These are phyloP conservation scores for Tarsius wallacei DNA, from an alignment of 2,797 vertebrate species.

Conservation along the genomic window DNA sequence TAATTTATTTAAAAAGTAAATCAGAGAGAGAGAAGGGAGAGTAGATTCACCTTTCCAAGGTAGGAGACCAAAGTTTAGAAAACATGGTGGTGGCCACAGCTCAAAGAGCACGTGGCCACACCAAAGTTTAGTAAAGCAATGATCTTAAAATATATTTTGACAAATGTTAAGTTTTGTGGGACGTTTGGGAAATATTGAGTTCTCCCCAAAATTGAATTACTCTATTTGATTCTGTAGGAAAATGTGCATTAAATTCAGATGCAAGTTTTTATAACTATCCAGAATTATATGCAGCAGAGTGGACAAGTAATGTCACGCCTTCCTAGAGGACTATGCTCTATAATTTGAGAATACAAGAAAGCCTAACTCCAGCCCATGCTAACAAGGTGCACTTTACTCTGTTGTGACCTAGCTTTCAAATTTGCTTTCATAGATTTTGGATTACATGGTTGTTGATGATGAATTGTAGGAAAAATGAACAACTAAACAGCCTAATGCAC, in stretches of 20 bases:
- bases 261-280: conserved; percentile 63
- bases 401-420: conserved; percentile 69
- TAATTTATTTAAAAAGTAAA: too few relatives aligned
- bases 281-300: conserved; percentile 58
- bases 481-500: conserved; percentile 55
- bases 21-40: too few relatives aligned
- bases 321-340: conserved; percentile 62
- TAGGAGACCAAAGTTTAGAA: too few relatives aligned
- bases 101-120: too few relatives aligned
- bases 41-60: too few relatives aligned
- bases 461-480: conserved; percentile 78
- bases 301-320: conserved; percentile 59
- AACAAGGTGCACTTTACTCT: conserved; percentile 46
- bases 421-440: conserved; percentile 53
- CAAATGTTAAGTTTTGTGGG: not conserved
- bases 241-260: conserved; percentile 62
- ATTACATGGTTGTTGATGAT: conserved; percentile 38
- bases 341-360: conserved; percentile 77
- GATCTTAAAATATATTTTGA: conserved; percentile 24
- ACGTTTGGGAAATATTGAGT: conserved; percentile 15
- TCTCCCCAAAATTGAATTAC: not conserved
- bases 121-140: too few relatives aligned
- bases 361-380: conserved; percentile 56
- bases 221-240: not conserved
- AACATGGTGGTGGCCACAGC: too few relatives aligned